A percentile compares a stretch with the other conserved stretches of the same genome.
phyloP scores from a whole-genome alignment of 2,797 vertebrate species.

The Sternarchorhynchus goeldii region DNA sequence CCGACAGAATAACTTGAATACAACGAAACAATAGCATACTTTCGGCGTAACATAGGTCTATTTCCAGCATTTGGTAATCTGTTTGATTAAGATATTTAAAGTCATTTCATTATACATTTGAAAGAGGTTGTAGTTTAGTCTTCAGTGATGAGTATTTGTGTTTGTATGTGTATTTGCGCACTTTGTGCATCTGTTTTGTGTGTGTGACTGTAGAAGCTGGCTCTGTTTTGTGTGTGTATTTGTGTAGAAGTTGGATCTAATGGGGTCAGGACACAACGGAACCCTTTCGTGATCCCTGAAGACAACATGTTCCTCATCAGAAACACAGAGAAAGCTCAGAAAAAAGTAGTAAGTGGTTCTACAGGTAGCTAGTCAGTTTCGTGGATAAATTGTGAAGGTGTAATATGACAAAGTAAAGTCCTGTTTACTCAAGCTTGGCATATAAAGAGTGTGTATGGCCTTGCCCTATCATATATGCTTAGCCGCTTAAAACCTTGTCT shows the following conservation, averaged over 20 bases:
- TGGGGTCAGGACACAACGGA: conserved; percentile 53
- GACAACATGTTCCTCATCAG: conserved; percentile 73
- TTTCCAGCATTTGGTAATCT: not conserved
- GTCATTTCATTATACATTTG: not conserved
- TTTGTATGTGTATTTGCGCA: no score
- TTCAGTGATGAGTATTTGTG: not conserved
- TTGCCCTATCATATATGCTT: not conserved
- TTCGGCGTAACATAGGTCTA: no score
- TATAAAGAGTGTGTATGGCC: not conserved
- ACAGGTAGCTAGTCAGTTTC: not conserved
- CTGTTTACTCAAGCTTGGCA: not conserved
- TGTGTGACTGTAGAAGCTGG: not conserved
- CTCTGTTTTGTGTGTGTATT: not conserved
- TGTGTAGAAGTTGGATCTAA: not conserved
- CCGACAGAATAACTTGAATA: no score
- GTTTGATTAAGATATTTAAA: not conserved
- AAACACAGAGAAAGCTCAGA: conserved; percentile 69
- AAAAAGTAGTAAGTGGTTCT: conserved; percentile 66
- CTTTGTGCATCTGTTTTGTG: not conserved
- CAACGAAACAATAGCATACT: no score
- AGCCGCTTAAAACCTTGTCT: not conserved
- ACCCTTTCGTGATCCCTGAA: conserved; percentile 82
- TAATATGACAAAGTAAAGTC: not conserved
- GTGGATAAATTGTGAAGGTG: not conserved
- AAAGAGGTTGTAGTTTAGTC: no score